A percentile compares a stretch with the other conserved stretches of the same genome.
These are phyloP conservation scores for Hippasteria phrygiana DNA, from an alignment of 53 echinoderm and acorn worm species.

Conservation along the genomic window DNA sequence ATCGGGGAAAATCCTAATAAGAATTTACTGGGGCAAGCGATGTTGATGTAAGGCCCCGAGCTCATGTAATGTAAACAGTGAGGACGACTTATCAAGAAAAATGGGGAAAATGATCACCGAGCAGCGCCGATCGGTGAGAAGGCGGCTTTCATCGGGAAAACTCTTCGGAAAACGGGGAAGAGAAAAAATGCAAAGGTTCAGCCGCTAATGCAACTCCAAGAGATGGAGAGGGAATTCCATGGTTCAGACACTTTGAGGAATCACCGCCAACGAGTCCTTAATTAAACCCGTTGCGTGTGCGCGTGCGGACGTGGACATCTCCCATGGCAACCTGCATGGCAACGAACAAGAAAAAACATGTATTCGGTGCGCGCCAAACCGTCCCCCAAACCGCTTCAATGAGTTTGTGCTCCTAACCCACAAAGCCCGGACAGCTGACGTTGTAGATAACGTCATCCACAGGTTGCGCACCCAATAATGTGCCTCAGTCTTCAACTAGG, in stretches of 20 bases:
- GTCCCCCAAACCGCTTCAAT: too few relatives aligned
- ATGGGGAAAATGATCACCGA: not conserved
- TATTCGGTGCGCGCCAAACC: too few relatives aligned
- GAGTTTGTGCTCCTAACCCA: too few relatives aligned
- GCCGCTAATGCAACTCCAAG: conserved; percentile 44
- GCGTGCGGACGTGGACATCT: not conserved
- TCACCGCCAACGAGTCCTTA: conserved; percentile 31
- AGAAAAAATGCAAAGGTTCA: not conserved
- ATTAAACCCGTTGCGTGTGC: conserved; percentile 44
- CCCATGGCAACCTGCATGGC: conserved; percentile 13
- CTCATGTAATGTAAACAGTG: conserved; percentile 3
- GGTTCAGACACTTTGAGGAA: conserved; percentile 48
- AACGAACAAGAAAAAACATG: not conserved
- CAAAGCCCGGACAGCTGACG: too few relatives aligned
- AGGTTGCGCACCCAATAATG: too few relatives aligned
- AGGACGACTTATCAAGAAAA: not conserved
- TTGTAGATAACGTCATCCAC: too few relatives aligned
- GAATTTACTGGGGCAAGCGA: not conserved
- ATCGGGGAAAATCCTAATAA: conserved; percentile 4
- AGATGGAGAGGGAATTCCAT: conserved; percentile 14
- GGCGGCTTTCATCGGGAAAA: not conserved
- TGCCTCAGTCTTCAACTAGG: too few relatives aligned
- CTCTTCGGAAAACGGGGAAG: not conserved
- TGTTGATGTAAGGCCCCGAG: not conserved
- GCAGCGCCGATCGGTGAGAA: not conserved